phyloP scores from a whole-genome alignment of 2,888 invertebrate genomes.

The Ochropleura leucogaster region DNA sequence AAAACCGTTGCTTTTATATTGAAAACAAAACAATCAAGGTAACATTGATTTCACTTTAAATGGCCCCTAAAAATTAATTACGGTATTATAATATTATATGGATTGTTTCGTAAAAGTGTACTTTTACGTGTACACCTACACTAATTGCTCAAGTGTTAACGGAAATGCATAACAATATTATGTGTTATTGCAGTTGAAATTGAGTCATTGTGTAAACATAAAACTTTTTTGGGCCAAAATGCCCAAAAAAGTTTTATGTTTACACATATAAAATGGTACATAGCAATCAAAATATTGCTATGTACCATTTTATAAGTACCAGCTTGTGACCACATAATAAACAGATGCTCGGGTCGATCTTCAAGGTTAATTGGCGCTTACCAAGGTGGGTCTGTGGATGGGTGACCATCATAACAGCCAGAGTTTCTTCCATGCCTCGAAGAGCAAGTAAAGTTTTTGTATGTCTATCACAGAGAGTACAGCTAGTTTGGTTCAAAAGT shows the following conservation, averaged over 20 bases:
- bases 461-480: too few species aligned
- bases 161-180: constrained; percentile 32
- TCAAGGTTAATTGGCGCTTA: neutral
- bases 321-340: neutral
- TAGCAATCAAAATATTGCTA: too few species aligned
- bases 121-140: constrained; percentile 54
- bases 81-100: constrained; percentile 39
- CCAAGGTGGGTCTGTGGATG: neutral
- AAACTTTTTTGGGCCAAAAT: neutral
- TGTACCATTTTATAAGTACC: neutral
- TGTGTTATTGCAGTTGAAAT: neutral
- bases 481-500: too few species aligned
- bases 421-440: too few species aligned
- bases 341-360: neutral
- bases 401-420: too few species aligned
- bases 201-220: constrained; percentile 1
- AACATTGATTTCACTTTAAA: constrained; percentile 55
- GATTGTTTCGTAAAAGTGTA: constrained; percentile 55
- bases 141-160: constrained; percentile 51
- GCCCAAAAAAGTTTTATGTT: too few species aligned
- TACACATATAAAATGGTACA: too few species aligned
- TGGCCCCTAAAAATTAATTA: constrained; percentile 51
- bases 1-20: constrained; percentile 51
- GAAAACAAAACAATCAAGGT: constrained; percentile 53
- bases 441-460: too few species aligned